phyloP scores from a whole-genome alignment of 1,140 invertebrate species.

The Aphis craccivora region DNA sequence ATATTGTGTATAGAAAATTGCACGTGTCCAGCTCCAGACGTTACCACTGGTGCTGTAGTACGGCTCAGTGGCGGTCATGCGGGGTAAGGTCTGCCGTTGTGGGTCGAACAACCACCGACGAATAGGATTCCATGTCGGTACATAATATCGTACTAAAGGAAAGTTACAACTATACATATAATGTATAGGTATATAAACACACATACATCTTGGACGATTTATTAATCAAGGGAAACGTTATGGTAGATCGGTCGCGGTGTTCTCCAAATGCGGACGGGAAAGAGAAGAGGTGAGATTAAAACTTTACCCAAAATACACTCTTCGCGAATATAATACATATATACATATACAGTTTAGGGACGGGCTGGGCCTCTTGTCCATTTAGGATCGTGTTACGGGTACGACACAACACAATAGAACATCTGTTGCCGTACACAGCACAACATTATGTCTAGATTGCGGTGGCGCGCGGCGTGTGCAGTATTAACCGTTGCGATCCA shows the following conservation, averaged over 20 bases:
- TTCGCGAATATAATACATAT: not conserved
- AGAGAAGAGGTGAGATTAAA: constrained; percentile 34
- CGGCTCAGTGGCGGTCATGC: too few relatives aligned
- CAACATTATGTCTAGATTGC: not conserved
- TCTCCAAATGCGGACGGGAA: not conserved
- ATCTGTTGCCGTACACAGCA: constrained; percentile 47
- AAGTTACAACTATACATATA: not conserved
- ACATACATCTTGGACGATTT: constrained; percentile 17
- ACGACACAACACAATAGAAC: constrained; percentile 14
- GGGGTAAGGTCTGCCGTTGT: not conserved
- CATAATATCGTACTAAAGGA: not conserved
- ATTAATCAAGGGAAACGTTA: constrained; percentile 33
- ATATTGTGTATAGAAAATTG: too few relatives aligned
- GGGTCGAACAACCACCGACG: not conserved
- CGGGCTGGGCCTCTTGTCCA: not conserved
- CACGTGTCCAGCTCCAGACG: not conserved
- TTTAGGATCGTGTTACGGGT: not conserved
- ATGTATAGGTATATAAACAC: not conserved
- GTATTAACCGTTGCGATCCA: not conserved
- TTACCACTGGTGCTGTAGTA: not conserved
- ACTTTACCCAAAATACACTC: constrained; percentile 20
- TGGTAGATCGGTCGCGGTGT: not conserved
- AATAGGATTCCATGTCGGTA: not conserved
- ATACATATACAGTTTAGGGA: not conserved
- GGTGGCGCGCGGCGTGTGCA: not conserved